Evolutionary conservation across 2,888 invertebrate genomes (phyloP).

Genomic region (Mantis religiosa): DNA sequence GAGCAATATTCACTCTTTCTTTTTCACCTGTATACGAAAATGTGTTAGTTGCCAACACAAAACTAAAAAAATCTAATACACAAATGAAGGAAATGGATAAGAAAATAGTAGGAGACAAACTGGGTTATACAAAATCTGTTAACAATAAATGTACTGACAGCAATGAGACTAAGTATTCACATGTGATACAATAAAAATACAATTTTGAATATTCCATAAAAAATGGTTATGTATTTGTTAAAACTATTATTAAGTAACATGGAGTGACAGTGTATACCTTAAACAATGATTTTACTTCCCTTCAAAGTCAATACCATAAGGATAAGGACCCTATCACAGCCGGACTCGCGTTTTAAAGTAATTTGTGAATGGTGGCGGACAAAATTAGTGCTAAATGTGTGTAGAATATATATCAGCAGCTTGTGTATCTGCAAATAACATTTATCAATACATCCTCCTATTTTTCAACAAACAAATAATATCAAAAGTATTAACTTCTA

Average conservation of each 20-base stretch:
- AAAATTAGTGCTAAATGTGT: not conserved
- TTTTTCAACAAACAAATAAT: too few species aligned
- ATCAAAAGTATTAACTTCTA: too few species aligned
- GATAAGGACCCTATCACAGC: slow-evolving; percentile 54
- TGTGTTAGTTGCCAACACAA: too few species aligned
- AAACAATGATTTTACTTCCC: slow-evolving; percentile 54
- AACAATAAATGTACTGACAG: not conserved
- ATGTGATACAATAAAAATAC: slow-evolving; percentile 22
- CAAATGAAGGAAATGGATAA: not conserved
- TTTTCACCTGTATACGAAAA: too few species aligned
- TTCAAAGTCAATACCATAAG: slow-evolving; percentile 56
- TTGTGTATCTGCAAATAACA: too few species aligned
- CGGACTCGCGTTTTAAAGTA: slow-evolving; percentile 37
- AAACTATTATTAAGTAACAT: slow-evolving; percentile 29
- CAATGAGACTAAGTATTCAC: not conserved
- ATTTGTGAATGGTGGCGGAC: slow-evolving; percentile 18
- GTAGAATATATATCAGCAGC: not conserved
- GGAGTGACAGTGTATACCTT: slow-evolving; percentile 37
- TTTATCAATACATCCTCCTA: too few species aligned
- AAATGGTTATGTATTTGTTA: slow-evolving; percentile 33
- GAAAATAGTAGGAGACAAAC: not conserved
- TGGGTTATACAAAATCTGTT: not conserved
- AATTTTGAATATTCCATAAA: slow-evolving; percentile 19
- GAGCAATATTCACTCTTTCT: too few species aligned
- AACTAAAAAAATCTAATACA: not conserved